Conservation (phyloP, 2,113 vertebrate genomes). For the Tricholaema leucomelas region DNA sequence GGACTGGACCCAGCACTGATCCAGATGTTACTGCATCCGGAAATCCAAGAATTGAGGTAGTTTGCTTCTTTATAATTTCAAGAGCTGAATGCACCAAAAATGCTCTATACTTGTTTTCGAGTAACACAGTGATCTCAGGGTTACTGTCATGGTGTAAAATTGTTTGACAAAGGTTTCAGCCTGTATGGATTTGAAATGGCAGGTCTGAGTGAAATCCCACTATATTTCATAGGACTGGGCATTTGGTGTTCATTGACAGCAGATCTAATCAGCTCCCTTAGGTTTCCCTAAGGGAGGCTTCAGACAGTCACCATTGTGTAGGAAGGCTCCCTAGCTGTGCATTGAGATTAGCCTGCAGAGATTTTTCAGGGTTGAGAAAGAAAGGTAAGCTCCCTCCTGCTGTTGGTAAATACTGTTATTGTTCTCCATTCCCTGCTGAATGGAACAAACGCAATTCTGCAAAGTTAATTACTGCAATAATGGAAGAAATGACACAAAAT, state of each 20-base stretch:
- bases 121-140: background rate
- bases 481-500: conserved; percentile 58
- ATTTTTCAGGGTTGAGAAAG: conserved; percentile 66
- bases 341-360: conserved; percentile 53
- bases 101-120: background rate
- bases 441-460: conserved; percentile 59
- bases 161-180: background rate
- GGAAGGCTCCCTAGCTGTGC: conserved; percentile 7
- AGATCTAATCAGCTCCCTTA: conserved; percentile 15
- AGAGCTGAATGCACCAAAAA: background rate
- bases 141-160: background rate
- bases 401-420: conserved; percentile 70
- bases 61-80: background rate
- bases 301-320: conserved; percentile 41
- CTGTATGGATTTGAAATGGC: background rate
- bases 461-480: conserved; percentile 66
- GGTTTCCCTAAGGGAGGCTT: conserved; percentile 17
- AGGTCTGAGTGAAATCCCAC: background rate
- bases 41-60: background rate
- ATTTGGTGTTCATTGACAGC: conserved; percentile 38
- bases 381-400: conserved; percentile 61
- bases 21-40: background rate
- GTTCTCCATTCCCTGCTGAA: conserved; percentile 43
- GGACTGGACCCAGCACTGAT: too few species aligned
- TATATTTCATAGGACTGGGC: conserved; percentile 1